Conservation (phyloP, 2,888 invertebrate genomes). For the Saturnia pavonia region DNA sequence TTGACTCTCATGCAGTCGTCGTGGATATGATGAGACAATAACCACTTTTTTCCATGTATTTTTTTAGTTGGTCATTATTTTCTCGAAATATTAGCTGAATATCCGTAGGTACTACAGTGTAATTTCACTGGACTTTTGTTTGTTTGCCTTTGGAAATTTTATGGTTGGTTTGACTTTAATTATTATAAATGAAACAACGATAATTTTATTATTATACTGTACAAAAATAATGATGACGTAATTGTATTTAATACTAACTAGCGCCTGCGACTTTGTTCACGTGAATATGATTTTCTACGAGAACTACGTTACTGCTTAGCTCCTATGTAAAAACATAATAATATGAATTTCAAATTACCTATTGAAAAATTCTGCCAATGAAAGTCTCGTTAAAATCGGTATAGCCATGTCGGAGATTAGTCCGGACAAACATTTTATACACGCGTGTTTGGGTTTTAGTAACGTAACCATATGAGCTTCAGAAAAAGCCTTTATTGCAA, state of each 20-base stretch:
- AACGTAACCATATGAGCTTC: too few relatives aligned
- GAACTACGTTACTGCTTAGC: too few relatives aligned
- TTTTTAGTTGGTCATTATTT: neutral
- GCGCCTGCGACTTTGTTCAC: too few relatives aligned
- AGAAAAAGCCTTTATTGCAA: too few relatives aligned
- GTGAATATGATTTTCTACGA: too few relatives aligned
- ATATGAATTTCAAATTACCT: too few relatives aligned
- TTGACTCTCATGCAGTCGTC: conserved; percentile 66
- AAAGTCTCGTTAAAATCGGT: too few relatives aligned
- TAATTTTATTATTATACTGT: neutral
- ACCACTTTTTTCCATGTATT: conserved; percentile 15
- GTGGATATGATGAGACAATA: conserved; percentile 62
- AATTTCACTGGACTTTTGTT: neutral
- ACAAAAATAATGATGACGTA: neutral
- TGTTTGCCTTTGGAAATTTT: neutral
- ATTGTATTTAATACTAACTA: neutral
- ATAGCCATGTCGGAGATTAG: too few relatives aligned
- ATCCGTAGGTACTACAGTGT: neutral
- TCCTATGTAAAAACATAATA: too few relatives aligned
- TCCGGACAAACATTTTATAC: neutral
- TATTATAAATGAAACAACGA: neutral
- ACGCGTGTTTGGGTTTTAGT: neutral
- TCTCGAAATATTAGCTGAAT: neutral
- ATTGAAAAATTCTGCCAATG: too few relatives aligned
- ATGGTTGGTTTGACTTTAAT: neutral